Conservation (phyloP, 2,797 vertebrate species). For the Pterois miles region DNA sequence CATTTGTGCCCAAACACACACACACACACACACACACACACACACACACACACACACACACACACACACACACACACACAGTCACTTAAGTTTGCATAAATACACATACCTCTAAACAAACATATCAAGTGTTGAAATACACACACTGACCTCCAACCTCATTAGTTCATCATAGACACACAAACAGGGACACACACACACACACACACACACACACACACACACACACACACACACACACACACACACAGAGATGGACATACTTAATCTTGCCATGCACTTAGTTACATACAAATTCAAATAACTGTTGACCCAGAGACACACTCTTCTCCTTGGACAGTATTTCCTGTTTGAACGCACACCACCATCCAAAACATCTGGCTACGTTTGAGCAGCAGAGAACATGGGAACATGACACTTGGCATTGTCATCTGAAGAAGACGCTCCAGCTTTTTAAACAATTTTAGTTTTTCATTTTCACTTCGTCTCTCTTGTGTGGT, state of each 20-base stretch:
- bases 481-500: conserved; percentile 15
- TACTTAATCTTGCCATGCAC: neutral
- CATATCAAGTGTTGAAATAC: neutral
- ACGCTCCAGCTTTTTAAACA: conserved; percentile 8
- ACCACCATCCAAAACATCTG: conserved; percentile 2
- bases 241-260: conserved; percentile 20
- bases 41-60: neutral
- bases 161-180: conserved; percentile 14
- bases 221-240: conserved; percentile 3
- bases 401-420: conserved; percentile 59
- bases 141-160: neutral
- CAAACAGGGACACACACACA: conserved; percentile 10
- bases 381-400: neutral
- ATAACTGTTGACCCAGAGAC: conserved; percentile 17
- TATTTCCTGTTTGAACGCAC: conserved; percentile 23
- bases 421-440: neutral
- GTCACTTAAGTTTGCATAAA: conserved; percentile 3
- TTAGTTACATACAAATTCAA: conserved; percentile 6
- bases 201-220: neutral
- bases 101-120: neutral
- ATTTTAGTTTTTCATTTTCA: neutral
- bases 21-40: neutral
- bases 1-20: neutral
- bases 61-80: neutral
- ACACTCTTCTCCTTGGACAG: conserved; percentile 3